Percentiles rank a stretch among this genome's conserved stretches.
These are phyloP conservation scores for Phrixothrix hirtus DNA, from an alignment of 2,888 invertebrate genomes.

Conservation along the genomic window DNA sequence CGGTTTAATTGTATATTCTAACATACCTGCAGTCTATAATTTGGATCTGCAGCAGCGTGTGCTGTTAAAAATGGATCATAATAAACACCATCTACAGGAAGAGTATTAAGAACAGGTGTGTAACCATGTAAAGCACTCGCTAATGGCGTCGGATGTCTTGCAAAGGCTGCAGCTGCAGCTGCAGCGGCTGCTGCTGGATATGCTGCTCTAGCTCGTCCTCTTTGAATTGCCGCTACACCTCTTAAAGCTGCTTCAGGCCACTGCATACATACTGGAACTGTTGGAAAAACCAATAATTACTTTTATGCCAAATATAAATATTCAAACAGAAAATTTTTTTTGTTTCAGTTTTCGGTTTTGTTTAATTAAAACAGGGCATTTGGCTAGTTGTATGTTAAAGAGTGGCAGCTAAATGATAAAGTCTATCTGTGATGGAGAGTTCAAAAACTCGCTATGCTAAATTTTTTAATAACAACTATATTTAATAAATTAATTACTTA, in stretches of 20 bases:
- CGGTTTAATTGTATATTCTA: not conserved
- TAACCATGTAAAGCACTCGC: constrained; percentile 84
- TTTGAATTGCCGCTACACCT: constrained; percentile 83
- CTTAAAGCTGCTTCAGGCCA: constrained; percentile 88
- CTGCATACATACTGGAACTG: constrained; percentile 86
- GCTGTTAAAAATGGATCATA: constrained; percentile 91
- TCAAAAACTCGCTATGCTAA: too few relatives aligned
- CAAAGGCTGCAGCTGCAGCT: constrained; percentile 69
- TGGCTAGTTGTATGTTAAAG: too few relatives aligned
- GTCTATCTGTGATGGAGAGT: too few relatives aligned
- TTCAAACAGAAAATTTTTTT: too few relatives aligned
- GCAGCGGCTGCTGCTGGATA: constrained; percentile 75
- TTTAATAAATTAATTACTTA: too few relatives aligned
- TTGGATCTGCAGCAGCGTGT: constrained; percentile 82
- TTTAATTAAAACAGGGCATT: too few relatives aligned
- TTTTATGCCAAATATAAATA: too few relatives aligned
- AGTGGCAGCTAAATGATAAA: too few relatives aligned
- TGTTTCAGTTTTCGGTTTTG: too few relatives aligned
- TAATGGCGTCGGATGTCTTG: constrained; percentile 69
- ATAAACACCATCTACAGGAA: constrained; percentile 74
- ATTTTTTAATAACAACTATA: too few relatives aligned
- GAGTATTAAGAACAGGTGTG: constrained; percentile 64
- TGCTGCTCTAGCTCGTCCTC: constrained; percentile 70
- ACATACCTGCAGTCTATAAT: constrained; percentile 89
- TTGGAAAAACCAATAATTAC: constrained; percentile 44